Evolutionary conservation across 2,113 vertebrate species (phyloP).

Genomic region (Australoheros scitulus): DNA sequence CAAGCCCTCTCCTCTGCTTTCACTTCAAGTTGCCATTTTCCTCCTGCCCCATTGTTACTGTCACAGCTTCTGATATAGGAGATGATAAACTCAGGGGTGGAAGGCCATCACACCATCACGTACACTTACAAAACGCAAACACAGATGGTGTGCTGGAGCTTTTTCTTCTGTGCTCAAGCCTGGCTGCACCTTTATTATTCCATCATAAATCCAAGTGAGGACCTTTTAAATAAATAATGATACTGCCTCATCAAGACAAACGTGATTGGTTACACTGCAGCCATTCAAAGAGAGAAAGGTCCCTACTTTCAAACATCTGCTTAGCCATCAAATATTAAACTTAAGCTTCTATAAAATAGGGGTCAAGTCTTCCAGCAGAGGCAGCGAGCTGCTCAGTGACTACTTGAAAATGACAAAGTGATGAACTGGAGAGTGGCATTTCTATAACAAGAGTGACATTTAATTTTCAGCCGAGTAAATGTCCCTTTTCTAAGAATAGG

Average conservation of each 20-base stretch:
- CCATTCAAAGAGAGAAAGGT: slow-evolving; percentile 57
- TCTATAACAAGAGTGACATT: slow-evolving; percentile 73
- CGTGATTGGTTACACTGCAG: slow-evolving; percentile 41
- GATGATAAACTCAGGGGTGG: slow-evolving; percentile 2
- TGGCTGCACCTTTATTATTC: background rate
- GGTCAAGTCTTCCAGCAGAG: slow-evolving; percentile 46
- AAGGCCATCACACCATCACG: background rate
- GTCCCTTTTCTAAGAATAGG: slow-evolving; percentile 59
- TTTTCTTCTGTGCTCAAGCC: background rate
- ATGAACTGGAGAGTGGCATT: slow-evolving; percentile 63
- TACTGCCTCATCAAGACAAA: slow-evolving; percentile 33
- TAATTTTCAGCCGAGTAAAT: slow-evolving; percentile 59
- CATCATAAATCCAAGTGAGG: slow-evolving; percentile 32
- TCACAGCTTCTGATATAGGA: background rate
- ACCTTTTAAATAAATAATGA: slow-evolving; percentile 65
- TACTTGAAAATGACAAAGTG: slow-evolving; percentile 50
- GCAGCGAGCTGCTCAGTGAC: slow-evolving; percentile 7
- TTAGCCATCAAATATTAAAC: slow-evolving; percentile 70
- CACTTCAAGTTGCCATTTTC: slow-evolving; percentile 14
- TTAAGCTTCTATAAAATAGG: slow-evolving; percentile 47
- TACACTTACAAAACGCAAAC: background rate
- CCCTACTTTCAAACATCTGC: slow-evolving; percentile 56
- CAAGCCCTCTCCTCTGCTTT: slow-evolving; percentile 25
- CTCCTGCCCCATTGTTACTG: background rate
- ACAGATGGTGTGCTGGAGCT: background rate